phyloP scores from a whole-genome alignment of 35 echinoderm and acorn worm species.

The Chiridota heheva region DNA sequence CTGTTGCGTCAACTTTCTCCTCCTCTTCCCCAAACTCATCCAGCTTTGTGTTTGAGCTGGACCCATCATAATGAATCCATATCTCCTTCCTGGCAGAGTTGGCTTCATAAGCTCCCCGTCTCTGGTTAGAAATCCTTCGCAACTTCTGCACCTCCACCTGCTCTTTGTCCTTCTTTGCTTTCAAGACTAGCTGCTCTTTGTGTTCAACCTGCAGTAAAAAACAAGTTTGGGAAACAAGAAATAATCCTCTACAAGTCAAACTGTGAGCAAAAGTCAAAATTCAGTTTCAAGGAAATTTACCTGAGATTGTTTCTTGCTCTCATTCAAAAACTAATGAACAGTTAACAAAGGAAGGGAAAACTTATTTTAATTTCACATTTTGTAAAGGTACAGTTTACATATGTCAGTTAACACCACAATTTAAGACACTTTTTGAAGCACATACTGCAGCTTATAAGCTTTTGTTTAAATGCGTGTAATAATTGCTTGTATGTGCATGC shows the following conservation, averaged over 20 bases:
- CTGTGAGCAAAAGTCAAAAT: too few species aligned
- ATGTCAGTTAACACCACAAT: too few species aligned
- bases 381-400: too few species aligned
- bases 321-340: not conserved
- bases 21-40: constrained; percentile 49
- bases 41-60: constrained; percentile 27
- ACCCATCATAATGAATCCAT: constrained; percentile 81
- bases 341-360: not conserved
- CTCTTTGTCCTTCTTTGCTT: constrained; percentile 67
- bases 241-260: not conserved
- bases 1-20: constrained; percentile 19
- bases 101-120: constrained; percentile 16
- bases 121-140: not conserved
- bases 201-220: constrained; percentile 42
- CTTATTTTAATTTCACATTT: not conserved
- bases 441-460: too few species aligned
- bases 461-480: too few species aligned
- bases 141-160: constrained; percentile 15
- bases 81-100: constrained; percentile 63
- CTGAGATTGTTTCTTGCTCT: too few species aligned
- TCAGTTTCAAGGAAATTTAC: too few species aligned
- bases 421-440: too few species aligned
- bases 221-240: not conserved
- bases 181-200: constrained; percentile 71
- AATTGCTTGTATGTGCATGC: too few species aligned